A percentile compares a stretch with the other conserved stretches of the same genome.
phyloP scores from a whole-genome alignment of 2,888 invertebrate species.

The Noctua pronuba region DNA sequence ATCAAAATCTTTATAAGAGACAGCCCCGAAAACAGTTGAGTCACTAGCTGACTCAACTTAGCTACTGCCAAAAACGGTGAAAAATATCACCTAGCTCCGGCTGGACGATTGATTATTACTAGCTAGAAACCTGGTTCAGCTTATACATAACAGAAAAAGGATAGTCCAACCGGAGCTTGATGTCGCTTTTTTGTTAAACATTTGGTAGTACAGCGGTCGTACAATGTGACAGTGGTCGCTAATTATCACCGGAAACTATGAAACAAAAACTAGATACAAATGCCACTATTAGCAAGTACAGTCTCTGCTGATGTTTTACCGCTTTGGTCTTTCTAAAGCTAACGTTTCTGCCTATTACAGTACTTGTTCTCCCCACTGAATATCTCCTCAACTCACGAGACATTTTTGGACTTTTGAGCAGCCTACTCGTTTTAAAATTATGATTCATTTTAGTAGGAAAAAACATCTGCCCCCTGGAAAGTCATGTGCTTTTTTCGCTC shows the following conservation, averaged over 20 bases:
- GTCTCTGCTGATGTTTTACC: constrained; percentile 64
- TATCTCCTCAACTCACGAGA: constrained; percentile 76
- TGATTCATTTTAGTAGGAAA: neutral
- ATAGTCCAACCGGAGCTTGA: neutral
- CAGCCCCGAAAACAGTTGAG: neutral
- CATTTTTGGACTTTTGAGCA: constrained; percentile 63
- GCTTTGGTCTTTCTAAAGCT: constrained; percentile 72
- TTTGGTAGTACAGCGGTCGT: neutral
- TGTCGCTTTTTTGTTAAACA: neutral
- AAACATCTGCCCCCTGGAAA: neutral
- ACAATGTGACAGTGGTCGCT: neutral
- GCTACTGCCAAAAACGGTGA: neutral
- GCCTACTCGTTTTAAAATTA: constrained; percentile 53
- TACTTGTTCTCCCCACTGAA: constrained; percentile 71
- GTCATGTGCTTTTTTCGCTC: too few species aligned
- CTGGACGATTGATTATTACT: neutral
- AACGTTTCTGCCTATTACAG: constrained; percentile 62
- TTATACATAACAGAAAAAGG: neutral
- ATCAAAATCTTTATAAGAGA: neutral
- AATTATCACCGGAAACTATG: neutral
- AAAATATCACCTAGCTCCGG: neutral
- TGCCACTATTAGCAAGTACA: neutral
- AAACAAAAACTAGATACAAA: neutral
- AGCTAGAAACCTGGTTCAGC: neutral
- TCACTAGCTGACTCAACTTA: neutral